Conservation (phyloP, 2,113 vertebrate species). For the Podocnemis expansa region DNA sequence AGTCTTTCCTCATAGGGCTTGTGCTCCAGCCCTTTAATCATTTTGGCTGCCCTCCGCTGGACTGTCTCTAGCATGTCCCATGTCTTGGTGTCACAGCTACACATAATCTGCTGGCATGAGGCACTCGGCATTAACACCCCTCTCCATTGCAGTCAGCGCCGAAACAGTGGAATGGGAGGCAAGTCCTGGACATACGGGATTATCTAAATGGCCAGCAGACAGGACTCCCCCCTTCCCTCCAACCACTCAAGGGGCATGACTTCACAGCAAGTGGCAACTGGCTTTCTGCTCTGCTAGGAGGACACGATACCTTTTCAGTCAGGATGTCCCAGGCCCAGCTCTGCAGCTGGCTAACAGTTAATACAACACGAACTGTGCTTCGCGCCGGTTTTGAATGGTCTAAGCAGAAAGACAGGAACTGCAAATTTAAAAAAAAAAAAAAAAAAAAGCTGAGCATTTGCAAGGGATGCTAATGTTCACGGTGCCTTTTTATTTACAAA, state of each 20-base stretch:
- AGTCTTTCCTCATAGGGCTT: no score
- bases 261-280: not conserved
- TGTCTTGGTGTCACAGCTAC: not conserved
- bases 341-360: accelerated
- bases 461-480: accelerated
- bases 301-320: not conserved
- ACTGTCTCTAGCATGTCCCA: no score
- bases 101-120: not conserved
- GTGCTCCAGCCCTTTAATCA: no score
- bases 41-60: no score
- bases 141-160: not conserved
- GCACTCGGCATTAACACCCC: not conserved
- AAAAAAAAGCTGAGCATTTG: not conserved
- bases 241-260: not conserved
- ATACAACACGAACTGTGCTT: not conserved
- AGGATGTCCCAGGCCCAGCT: not conserved
- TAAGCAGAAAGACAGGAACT: not conserved
- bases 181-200: not conserved
- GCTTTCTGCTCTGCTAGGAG: not conserved
- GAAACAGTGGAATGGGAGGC: not conserved
- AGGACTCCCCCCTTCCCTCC: not conserved
- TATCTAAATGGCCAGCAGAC: no score
- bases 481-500: not conserved
- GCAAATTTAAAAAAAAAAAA: not conserved
- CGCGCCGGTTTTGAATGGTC: not conserved